Base-by-base conservation (phyloP, 2,797 vertebrate species). In the Garrulus glandarius region DNA sequence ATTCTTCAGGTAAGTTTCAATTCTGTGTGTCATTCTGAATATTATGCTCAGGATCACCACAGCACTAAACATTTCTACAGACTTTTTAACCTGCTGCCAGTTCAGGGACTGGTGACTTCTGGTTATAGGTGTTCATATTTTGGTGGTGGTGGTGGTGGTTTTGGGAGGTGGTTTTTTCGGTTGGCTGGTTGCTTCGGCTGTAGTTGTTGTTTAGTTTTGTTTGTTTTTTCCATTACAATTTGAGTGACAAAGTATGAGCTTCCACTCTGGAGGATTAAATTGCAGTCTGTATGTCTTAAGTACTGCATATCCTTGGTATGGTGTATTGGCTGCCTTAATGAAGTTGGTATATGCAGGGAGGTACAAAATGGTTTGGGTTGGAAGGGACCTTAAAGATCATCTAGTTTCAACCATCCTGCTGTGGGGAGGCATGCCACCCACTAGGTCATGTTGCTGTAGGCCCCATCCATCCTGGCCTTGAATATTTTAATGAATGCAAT, bases 1-100 rank as follows among this genome's bases (percentile, higher is more conserved):
- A 5, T 99, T 99, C 96, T 99, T 99, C 98, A 99, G 99, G 99
- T 99, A 89, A 59, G 57, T 79, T 84, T 87, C 15, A 22, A 1
- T 91, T 75, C 26, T 75, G 6, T 63, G 13, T 30, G 4, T 71
- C 41, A 4, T 78, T 60, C 29, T 46, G 41, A 46, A 37, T 63
- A 6, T 75, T 52, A n/a, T 36, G 9, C 8, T 83, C 6, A 47
- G 29, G 43, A 22, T 71, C 9, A 20, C 32, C 61, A 3, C 3
- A 52, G 30, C 30, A 21, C 7, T 77, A 41, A 79, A 20, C 32
- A 61, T 9, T 46, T 53, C 3, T 64, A 11, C 22, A 17, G 47
- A 20, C 16, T 79, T n/a, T 94, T 68, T 61, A 69, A 56, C 16
- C 3, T 78, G 19, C 26, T 84, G 16, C 44, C 36, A 34, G 18